Conservation (phyloP, 2,888 invertebrate species). For the Creontiades dilutus region DNA sequence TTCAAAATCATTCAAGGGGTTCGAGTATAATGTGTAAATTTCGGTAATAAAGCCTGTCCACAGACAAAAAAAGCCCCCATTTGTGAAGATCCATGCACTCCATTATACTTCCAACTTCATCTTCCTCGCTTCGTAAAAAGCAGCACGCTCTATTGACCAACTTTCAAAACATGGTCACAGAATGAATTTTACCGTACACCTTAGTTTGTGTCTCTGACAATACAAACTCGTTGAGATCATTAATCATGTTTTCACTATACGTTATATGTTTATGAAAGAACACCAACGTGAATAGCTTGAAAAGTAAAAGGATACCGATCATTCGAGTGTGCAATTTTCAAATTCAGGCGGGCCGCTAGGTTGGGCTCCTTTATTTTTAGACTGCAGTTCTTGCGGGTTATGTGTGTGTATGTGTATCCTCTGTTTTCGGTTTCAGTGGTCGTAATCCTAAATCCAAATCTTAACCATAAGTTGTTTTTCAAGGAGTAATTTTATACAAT, state of each 20-base stretch:
- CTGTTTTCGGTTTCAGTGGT: conserved; percentile 46
- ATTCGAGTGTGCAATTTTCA: not conserved
- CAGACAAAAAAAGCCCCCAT: no score
- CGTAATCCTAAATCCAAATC: conserved; percentile 45
- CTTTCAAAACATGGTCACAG: no score
- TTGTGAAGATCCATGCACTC: no score
- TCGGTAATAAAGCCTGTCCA: no score
- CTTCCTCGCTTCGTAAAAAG: not conserved
- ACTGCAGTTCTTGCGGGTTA: conserved; percentile 64
- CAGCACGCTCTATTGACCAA: no score
- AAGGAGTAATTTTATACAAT: not conserved
- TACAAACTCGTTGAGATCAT: not conserved
- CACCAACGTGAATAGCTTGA: not conserved
- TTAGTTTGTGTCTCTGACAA: no score
- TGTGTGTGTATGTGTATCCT: conserved; percentile 50
- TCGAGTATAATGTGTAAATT: no score
- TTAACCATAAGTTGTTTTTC: conserved; percentile 43
- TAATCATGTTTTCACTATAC: not conserved
- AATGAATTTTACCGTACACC: no score
- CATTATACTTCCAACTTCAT: not conserved
- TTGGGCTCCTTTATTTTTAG: conserved; percentile 65
- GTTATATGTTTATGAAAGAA: not conserved
- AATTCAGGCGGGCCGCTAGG: conserved; percentile 27
- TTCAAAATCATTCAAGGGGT: no score
- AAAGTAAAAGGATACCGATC: no score